A percentile compares a stretch with the other conserved stretches of the same genome.
Evolutionary conservation across 2,888 invertebrate genomes (phyloP).

Genomic region (Blastobasis lacticolella): DNA sequence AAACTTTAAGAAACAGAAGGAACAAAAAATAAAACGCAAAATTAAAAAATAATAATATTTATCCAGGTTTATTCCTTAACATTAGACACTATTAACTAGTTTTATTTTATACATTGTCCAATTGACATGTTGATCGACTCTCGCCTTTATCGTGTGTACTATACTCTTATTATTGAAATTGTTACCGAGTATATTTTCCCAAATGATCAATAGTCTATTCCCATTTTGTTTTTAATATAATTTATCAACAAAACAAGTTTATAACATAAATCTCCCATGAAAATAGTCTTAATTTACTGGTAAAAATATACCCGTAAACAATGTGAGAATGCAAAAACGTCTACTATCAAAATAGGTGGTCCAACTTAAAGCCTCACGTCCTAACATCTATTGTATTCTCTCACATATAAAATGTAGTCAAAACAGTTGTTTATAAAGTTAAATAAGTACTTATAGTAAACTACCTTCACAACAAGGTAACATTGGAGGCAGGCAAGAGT

Average conservation of each 20-base stretch:
- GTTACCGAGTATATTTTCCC: slow-evolving; percentile 11
- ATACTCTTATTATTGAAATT: slow-evolving; percentile 14
- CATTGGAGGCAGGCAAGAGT: slow-evolving; percentile 52
- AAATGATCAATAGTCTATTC: too few species aligned
- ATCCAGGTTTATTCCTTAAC: slow-evolving; percentile 73
- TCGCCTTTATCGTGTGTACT: slow-evolving; percentile 51
- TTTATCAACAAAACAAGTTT: too few species aligned
- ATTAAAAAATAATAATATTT: slow-evolving; percentile 61
- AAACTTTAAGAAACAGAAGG: slow-evolving; percentile 10
- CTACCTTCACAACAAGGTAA: slow-evolving; percentile 40
- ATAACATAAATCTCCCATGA: not conserved
- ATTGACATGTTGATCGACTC: slow-evolving; percentile 51
- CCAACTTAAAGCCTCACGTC: slow-evolving; percentile 45
- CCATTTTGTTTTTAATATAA: too few species aligned
- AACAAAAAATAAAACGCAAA: slow-evolving; percentile 53
- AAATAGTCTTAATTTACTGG: slow-evolving; percentile 10
- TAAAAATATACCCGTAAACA: slow-evolving; percentile 23
- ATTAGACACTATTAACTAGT: slow-evolving; percentile 64
- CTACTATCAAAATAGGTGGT: slow-evolving; percentile 42
- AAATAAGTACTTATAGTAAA: slow-evolving; percentile 37
- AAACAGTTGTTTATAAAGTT: slow-evolving; percentile 16
- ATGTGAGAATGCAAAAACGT: slow-evolving; percentile 20
- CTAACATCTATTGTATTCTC: slow-evolving; percentile 26
- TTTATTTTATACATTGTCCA: slow-evolving; percentile 71
- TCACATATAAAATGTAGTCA: slow-evolving; percentile 20